A percentile compares a stretch with the other conserved stretches of the same genome.
Conservation (phyloP, 1,140 invertebrate genomes). For the Phymastichus coffea region DNA sequence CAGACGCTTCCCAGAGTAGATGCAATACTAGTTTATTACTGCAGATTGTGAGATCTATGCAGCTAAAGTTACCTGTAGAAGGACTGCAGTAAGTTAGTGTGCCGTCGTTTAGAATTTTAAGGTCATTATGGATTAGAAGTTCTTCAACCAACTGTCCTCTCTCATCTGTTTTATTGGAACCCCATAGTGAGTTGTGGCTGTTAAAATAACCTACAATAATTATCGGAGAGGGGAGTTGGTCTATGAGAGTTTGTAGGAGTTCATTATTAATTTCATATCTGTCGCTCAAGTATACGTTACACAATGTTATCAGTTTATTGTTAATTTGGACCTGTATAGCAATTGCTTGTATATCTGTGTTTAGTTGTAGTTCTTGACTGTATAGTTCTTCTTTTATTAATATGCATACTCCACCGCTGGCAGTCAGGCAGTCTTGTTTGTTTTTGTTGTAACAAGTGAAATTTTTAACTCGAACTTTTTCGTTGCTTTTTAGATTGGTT, state of each 20-base stretch:
- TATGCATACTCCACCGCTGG: background rate
- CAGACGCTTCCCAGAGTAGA: constrained; percentile 36
- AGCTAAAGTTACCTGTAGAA: background rate
- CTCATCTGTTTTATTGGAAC: background rate
- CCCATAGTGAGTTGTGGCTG: no score
- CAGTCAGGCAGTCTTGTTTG: background rate
- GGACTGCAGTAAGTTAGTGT: background rate
- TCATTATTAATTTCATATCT: no score
- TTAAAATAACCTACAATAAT: no score
- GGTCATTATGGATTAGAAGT: no score
- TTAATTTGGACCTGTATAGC: background rate
- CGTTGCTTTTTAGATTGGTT: background rate
- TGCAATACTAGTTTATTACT: constrained; percentile 28
- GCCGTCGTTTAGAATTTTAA: background rate
- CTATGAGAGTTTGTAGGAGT: no score
- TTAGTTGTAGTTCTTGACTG: background rate
- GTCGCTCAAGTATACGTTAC: no score
- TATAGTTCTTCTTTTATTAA: background rate
- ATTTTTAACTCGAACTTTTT: background rate
- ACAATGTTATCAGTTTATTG: no score
- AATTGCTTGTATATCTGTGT: background rate
- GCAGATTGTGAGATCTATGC: no score
- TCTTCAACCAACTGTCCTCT: background rate
- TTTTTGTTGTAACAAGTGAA: background rate
- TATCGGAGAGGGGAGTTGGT: no score